Base-by-base conservation (phyloP, 2,113 vertebrate species). In the Manacus vitellinus region DNA sequence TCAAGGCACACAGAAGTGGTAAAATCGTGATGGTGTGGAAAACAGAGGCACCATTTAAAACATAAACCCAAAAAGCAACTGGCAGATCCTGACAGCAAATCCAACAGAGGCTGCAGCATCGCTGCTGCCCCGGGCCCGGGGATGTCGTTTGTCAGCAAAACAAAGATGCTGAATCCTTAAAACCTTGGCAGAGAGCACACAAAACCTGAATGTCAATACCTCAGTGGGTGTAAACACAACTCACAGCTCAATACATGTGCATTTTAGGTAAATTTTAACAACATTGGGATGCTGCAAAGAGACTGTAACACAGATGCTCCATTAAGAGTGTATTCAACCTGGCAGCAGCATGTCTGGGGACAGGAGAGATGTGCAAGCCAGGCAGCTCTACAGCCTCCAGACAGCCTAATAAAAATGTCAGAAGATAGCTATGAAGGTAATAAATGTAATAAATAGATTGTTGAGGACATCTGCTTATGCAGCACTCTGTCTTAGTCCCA, bases 161-260 rank as follows among this genome's bases (percentile, higher is more conserved):
- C 85, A 94, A 83, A 94, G 95, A 88, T 93, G 95, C 95, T 93
- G 92, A 96, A 94, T 92, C 88, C 65, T 84, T 94, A 65, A 56
- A 92, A 90, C 81, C 62, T 88, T 73, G 89, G 78, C 70, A 76
- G 49, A 47, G 85, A 91, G 63, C 71, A 43, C 89, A 83, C 87
- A 92, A 77, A 92, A 77, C 52, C 55, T 33, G 70, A 75, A 63
- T 12, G 37, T 86, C 77, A 78, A 3, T 72, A 51, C 7, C 12
- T 65, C 94, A 44, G 47, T 1, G 35, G 44, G 67, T 59, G 82
- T 86, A 74, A 95, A 91, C 71, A 82, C 59, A 71, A 71, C 78
- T 67, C 72, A 10, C 18, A 88, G 55, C 88, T 83, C 58, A 30
- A 46, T 18, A 30, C 18, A 24, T 4, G 4, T 2, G 23, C 3